Base-by-base conservation (phyloP, 1,140 invertebrate genomes). In the Neotoxoptera formosana region DNA sequence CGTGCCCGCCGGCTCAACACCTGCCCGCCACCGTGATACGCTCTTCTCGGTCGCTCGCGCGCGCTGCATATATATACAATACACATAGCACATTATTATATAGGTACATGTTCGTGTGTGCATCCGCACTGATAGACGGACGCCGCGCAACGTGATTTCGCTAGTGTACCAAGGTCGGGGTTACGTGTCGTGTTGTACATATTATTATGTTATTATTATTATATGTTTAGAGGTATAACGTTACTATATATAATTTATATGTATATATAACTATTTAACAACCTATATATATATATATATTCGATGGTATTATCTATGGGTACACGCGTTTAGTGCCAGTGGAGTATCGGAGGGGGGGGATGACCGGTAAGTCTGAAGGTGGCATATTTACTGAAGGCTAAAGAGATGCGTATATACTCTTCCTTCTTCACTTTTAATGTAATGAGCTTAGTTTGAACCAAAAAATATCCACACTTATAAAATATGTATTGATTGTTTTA, bases 161-260 rank as follows among this genome's bases (percentile, higher is more conserved):
- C 36, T 56, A 90, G 89, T 90, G 89, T 90, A 90, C 89, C 89
- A 90, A 90, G 89, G 89, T 90, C 89, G 56, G 30, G 89, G 89
- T 90, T 90, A 90, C 60, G 60, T 76, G 34, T n/a, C 88, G 53
- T 60, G 88, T 90, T 53, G 51, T 56, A 53, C 30, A 67, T 53
- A 51, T 88, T 87, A 88, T 86, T 47, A 47, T n/a, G 41, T 7
- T 60, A 60, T 67, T 67, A 67, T 67, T 67, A 76, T n/a, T 34
- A 34, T 76, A 76, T 84, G 83, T 84, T 41, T 8, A 41, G 21
- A n/a, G 23, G 14, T 48, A 51, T 87, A n/a, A 87, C 17, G 47
- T 87, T 87, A n/a, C 86, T 89, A 89, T 36, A 3, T 89, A 51
- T 88, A 53, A 45, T 86, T n/a, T 53, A 89, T 30, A 51, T 86